Percentiles rank a stretch among this genome's conserved stretches.
Conservation (phyloP, 2,888 invertebrate genomes). For the Noctua comes region DNA sequence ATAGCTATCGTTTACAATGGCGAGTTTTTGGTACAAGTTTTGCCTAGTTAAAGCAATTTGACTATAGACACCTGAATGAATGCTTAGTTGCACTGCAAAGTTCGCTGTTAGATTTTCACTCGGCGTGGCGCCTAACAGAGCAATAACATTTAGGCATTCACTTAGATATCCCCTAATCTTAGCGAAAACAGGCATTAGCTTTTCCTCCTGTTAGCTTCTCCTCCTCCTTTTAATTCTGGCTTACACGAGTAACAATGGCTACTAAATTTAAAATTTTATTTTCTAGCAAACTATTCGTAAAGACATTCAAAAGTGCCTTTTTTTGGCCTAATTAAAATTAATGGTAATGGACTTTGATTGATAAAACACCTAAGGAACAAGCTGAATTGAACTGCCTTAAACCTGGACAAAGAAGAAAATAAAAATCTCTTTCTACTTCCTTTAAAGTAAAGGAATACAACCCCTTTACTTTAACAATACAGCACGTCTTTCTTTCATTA, state of each 20-base stretch:
- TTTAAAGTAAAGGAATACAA: constrained; percentile 3
- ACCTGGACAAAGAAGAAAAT: background rate
- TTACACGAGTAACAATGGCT: background rate
- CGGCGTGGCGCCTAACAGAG: background rate
- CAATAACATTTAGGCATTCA: background rate
- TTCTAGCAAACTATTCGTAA: background rate
- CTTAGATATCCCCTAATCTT: background rate
- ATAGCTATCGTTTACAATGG: background rate
- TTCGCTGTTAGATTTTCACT: background rate
- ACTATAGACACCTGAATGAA: background rate
- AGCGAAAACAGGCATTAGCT: background rate
- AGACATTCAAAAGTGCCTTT: background rate
- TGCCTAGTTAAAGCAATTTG: too few relatives aligned
- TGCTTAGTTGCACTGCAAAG: background rate
- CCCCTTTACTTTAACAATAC: constrained; percentile 12
- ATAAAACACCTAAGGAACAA: background rate
- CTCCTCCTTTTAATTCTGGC: constrained; percentile 17
- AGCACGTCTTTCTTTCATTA: constrained; percentile 26
- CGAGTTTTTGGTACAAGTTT: background rate
- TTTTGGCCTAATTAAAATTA: background rate
- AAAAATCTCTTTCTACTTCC: constrained; percentile 1
- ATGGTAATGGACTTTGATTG: background rate
- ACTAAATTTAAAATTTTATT: background rate
- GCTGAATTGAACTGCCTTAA: too few relatives aligned
- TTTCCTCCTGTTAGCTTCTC: background rate